Evolutionary conservation across 2,113 vertebrate genomes (phyloP).

Genomic region (Glareola pratincola): DNA sequence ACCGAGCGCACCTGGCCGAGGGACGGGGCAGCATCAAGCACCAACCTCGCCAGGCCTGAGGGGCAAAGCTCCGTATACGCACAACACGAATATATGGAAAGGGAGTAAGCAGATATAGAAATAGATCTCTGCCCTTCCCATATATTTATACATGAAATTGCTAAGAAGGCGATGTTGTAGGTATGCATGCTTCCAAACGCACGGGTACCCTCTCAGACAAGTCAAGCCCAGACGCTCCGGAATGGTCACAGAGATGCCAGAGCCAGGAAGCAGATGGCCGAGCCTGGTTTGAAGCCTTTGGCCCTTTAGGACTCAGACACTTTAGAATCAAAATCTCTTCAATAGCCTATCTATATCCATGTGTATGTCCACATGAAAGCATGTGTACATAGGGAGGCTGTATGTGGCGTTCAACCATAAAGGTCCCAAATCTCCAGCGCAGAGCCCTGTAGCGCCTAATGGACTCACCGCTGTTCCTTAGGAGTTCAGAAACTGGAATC

Average conservation of each 20-base stretch:
- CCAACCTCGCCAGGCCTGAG: fast-evolving
- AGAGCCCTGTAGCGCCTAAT: not conserved
- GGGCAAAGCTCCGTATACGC: not conserved
- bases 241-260: not conserved
- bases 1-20: fast-evolving
- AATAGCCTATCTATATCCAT: fast-evolving
- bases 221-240: not conserved
- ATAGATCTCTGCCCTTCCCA: not conserved
- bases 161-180: not conserved
- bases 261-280: not conserved
- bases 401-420: not conserved
- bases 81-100: fast-evolving
- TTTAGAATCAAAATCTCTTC: not conserved
- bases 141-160: not conserved
- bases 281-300: not conserved
- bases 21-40: fast-evolving
- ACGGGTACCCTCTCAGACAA: not conserved
- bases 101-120: not conserved
- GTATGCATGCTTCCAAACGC: fast-evolving
- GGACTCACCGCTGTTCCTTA: not conserved
- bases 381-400: fast-evolving
- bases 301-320: not conserved
- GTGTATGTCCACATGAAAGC: not conserved
- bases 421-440: not conserved
- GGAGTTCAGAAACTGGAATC: not conserved